Evolutionary conservation across 2,797 vertebrate species (phyloP), one percentile per base, ranked within the genome.

Genomic region (Molossus alvarezi): DNA sequence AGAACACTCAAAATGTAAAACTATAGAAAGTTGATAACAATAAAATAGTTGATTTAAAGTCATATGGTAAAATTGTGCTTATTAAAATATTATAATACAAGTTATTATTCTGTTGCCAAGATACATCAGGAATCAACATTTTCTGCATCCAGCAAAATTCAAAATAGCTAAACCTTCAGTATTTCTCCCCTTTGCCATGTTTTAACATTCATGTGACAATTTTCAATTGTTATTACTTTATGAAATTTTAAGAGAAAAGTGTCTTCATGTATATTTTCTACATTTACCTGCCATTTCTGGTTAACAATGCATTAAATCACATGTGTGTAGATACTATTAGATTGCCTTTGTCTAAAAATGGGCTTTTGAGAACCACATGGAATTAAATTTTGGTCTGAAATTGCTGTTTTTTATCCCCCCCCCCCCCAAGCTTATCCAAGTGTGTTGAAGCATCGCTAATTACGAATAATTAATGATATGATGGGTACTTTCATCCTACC

Each of bases 311-410:
- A 20, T 83, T 79, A 55, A 82, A 45, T 53, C 14, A 3, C n/a
- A 79, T 33, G 27, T 57, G n/a, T 18, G 51, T 65, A 21, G 9
- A 58, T 37, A 45, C 21, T 17, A 33, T n/a, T 62, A 71, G n/a
- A 9, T n/a, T 69, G 12, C 20, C 65, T 77, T 23, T 95, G 53
- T 29, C 48, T 76, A 90, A 48, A 21, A 25, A 8, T 9, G 21
- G 18, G 23, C 14, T 72, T 73, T 88, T 21, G 12, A 33, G 21
- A 80, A 85, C 53, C 77, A 73, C 5, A 20, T 9, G 18, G 75
- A 64, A 72, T 85, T 75, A 79, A 41, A 75, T 58, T 76, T 82
- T 67, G 81, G 14, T 69, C 27, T 69, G 20, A 48, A 90, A 90
- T 73, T 5, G 2, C 37, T 58, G 20, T 62, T 77, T 55, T 45